Conservation (phyloP, 1,140 invertebrate species). For the Chrysoperla carnea region DNA sequence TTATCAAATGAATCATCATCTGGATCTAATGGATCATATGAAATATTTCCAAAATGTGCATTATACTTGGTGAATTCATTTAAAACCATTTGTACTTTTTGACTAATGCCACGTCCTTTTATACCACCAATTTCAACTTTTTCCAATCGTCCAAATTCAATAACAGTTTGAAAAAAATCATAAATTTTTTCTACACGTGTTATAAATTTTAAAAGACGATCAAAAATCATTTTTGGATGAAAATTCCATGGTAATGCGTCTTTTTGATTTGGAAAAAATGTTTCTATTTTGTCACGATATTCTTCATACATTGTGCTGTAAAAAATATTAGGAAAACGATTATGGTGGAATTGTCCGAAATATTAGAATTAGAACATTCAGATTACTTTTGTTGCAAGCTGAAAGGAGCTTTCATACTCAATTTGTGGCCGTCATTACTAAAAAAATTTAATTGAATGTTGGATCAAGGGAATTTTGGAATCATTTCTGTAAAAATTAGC, state of each 20-base stretch:
- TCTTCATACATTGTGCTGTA: constrained; percentile 15
- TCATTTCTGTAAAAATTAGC: too few species aligned
- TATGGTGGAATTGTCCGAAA: too few species aligned
- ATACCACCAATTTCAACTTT: constrained; percentile 70
- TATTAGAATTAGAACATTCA: too few species aligned
- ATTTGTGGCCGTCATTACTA: too few species aligned
- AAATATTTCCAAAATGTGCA: constrained; percentile 45
- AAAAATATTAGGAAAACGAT: too few species aligned
- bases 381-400: too few species aligned
- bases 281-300: constrained; percentile 30
- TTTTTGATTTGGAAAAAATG: constrained; percentile 29
- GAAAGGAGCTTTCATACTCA: too few species aligned
- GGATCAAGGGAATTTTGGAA: too few species aligned
- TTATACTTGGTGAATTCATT: constrained; percentile 57
- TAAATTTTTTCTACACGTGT: constrained; percentile 38
- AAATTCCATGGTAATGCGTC: constrained; percentile 50
- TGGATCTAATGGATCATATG: constrained; percentile 49
- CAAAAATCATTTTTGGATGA: constrained; percentile 50
- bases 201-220: constrained; percentile 45
- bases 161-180: constrained; percentile 47
- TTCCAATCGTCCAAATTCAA: constrained; percentile 74
- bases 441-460: too few species aligned
- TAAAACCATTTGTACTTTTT: constrained; percentile 32
- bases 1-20: constrained; percentile 41
- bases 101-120: constrained; percentile 42